Evolutionary conservation across 1,140 invertebrate genomes (phyloP).

Genomic region (Zaprionus camerounensis): DNA sequence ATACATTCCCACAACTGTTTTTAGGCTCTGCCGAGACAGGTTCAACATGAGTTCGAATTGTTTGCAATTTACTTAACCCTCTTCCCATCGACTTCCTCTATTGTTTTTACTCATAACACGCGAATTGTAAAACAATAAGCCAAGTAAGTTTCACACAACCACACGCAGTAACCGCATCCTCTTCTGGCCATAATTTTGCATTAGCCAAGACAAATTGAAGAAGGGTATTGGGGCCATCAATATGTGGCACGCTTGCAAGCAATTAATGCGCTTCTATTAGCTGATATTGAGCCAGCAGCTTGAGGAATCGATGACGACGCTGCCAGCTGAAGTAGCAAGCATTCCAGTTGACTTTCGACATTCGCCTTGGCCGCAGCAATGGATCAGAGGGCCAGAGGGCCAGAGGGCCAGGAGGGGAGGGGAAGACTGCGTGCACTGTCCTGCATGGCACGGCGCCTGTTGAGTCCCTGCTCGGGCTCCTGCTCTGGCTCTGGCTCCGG

Average conservation of each 20-base stretch:
- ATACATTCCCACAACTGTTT: too few relatives aligned
- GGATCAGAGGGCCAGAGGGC: not conserved
- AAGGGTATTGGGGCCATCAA: not conserved
- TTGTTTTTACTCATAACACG: too few relatives aligned
- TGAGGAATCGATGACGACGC: not conserved
- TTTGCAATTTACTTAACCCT: too few relatives aligned
- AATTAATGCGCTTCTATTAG: constrained; percentile 39
- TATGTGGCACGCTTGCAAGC: not conserved
- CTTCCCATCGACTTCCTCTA: too few relatives aligned
- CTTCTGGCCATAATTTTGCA: not conserved
- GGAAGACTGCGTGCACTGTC: constrained; percentile 21
- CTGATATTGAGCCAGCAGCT: constrained; percentile 26
- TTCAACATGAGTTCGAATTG: too few relatives aligned
- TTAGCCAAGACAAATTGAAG: not conserved
- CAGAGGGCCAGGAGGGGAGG: not conserved
- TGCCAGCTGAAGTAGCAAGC: not conserved
- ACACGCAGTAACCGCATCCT: not conserved
- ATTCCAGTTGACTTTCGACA: constrained; percentile 23
- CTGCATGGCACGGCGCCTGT: constrained; percentile 8
- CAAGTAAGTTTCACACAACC: not conserved
- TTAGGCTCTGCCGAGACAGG: too few relatives aligned
- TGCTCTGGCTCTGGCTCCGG: constrained; percentile 6
- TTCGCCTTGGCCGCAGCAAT: not conserved
- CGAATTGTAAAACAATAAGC: not conserved
- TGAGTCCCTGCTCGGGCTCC: not conserved